Evolutionary conservation across 2,797 vertebrate species (phyloP).

Genomic region (Cercopithecus diana): DNA sequence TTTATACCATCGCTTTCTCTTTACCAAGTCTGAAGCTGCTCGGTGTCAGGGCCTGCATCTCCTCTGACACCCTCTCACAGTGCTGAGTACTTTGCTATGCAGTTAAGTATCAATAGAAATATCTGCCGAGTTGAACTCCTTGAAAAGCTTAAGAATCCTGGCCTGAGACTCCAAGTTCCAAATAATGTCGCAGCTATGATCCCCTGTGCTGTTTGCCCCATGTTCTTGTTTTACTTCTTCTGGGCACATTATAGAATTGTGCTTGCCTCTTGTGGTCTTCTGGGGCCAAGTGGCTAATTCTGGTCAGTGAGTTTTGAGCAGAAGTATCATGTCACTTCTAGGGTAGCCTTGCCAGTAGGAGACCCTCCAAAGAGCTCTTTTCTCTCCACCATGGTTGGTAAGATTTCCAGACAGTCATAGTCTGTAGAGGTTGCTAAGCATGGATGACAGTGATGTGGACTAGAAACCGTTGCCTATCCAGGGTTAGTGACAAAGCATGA

Average conservation of each 20-base stretch:
- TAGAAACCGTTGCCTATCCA: background rate
- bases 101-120: background rate
- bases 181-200: background rate
- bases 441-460: background rate
- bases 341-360: background rate
- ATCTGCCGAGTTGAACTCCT: background rate
- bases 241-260: background rate
- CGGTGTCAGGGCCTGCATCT: background rate
- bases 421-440: background rate
- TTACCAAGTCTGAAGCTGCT: background rate
- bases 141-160: background rate
- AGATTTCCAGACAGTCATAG: background rate
- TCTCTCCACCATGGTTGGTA: background rate
- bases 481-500: background rate
- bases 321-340: background rate
- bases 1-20: background rate
- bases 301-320: background rate
- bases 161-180: background rate
- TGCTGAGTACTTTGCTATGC: background rate
- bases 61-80: background rate
- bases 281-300: background rate
- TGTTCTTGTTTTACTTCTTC: background rate
- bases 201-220: background rate
- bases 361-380: background rate
- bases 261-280: background rate